Evolutionary conservation across 2,888 invertebrate species (phyloP), one percentile per base, ranked within the genome.

Genomic region (Bombyx huttoni): DNA sequence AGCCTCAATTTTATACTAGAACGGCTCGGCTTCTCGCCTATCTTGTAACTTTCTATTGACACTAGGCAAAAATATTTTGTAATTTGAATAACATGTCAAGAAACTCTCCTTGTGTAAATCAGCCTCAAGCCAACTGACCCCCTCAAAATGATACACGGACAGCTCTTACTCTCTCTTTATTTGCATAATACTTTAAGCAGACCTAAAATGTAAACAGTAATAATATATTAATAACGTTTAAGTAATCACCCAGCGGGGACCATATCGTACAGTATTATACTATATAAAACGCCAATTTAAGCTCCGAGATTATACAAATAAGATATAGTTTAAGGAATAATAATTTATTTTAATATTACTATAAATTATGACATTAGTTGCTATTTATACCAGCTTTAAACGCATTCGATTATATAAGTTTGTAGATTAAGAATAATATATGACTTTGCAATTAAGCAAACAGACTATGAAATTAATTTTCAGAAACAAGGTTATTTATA

Each of bases 131-230:
- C 56, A 59, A 55, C 57, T 59, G 53, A 55, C 54, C 60, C 58
- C 60, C 58, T 62, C 59, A 56, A 54, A 75, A 73, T 69, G 67
- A 73, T 65, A 74, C 67, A 67, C 72, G 54, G 55, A 61, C 65
- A 53, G 58, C 68, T 66, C 64, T 71, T 73, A 73, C 53, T 53
- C 56, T 53, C 56, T 70, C 63, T 81, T 82, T 81, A 83, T 82
- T 82, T 67, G 79, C 81, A 81, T 82, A 81, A 83, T 81, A 82
- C 67, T 75, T 77, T 75, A 81, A 84, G 83, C 83, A 12, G 67
- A 72, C 68, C 77, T 78, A 79, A 64, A 65, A 67, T 67, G 61
- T 53, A 47, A 13, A 47, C 49, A 46, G 13, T 2, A 13, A 10
- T 51, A 51, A 35, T 49, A 68, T 67, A 70, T 64, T 60, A 66